Percentiles rank a stretch among this genome's conserved stretches.
Evolutionary conservation across 2,888 invertebrate genomes (phyloP).

Genomic region (Cephus rjabovi): DNA sequence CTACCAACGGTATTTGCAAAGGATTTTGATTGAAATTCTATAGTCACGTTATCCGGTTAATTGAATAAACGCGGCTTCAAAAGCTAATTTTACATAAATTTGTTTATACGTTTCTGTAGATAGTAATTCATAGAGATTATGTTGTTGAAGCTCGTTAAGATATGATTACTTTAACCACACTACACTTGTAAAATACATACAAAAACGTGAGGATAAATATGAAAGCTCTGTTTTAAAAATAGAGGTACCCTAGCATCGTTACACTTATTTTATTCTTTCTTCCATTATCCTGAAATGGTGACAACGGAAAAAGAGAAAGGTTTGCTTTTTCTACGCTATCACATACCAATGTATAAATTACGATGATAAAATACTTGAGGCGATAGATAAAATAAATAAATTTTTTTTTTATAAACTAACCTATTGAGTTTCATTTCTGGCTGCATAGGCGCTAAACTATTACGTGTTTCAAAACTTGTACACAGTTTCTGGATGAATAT

Average conservation of each 20-base stretch:
- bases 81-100: conserved; percentile 28
- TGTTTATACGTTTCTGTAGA: conserved; percentile 44
- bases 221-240: conserved; percentile 35
- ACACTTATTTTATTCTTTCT: conserved; percentile 33
- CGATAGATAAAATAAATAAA: conserved; percentile 36
- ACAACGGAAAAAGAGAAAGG: conserved; percentile 25
- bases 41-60: conserved; percentile 27
- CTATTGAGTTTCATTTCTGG: conserved; percentile 33
- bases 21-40: background rate
- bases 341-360: conserved; percentile 33
- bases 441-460: conserved; percentile 16
- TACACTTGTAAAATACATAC: conserved; percentile 29
- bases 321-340: conserved; percentile 32
- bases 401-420: conserved; percentile 34
- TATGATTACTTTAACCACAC: conserved; percentile 27
- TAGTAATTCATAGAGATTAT: conserved; percentile 46
- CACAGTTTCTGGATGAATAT: background rate
- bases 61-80: conserved; percentile 32
- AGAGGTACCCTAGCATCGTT: conserved; percentile 27
- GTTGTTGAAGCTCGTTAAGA: conserved; percentile 47
- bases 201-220: conserved; percentile 25
- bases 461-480: too few species aligned
- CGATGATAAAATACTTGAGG: conserved; percentile 31
- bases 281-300: conserved; percentile 5
- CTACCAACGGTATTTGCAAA: background rate